Evolutionary conservation across 2,797 vertebrate genomes (phyloP), one percentile per base, ranked within the genome.

Genomic region (Mormyrus proboscirostris): DNA sequence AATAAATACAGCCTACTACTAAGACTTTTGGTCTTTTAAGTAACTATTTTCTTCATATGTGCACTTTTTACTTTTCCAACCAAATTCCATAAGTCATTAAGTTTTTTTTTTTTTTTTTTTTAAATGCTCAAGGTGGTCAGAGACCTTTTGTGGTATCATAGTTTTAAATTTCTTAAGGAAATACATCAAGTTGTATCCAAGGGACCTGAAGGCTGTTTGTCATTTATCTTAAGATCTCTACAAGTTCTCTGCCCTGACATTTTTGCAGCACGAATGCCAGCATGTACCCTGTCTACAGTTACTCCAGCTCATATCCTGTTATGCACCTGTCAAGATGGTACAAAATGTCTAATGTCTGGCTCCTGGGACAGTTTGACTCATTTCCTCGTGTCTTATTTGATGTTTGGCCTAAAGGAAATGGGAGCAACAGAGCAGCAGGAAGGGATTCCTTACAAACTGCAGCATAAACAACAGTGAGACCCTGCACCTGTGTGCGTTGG

Each of bases 391-490:
- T 93, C 93, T 88, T 87, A 93, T 94, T 96, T 95, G 95, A 96
- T 96, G 95, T 95, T 87, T 92, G 92, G 95, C 93, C 95, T 95
- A 92, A 94, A 96, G 95, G 96, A 96, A 95, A 94, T 88, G 49
- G 92, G 92, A 86, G 90, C n/a, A 47, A 94, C 92, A 92, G 93
- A 94, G 92, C 92, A 95, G 92, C 95, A 95, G 95, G 95, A 96
- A 96, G 93, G 93, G 95, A 96, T 96, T 95, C 96, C 95, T 96
- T 94, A 89, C 90, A 88, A 93, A 91, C 94, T 92, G 92, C 94
- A 93, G 95, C 95, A 95, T 95, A 94, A 95, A 96, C 94, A 95
- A 95, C 95, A 95, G 94, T 92, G 93, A 91, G 92, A 92, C 94
- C 92, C 92, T 90, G 90, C 90, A 91, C 92, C 73, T 91, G 94